Percentiles rank a stretch among this genome's conserved stretches.
phyloP scores from a whole-genome alignment of 2,888 invertebrate genomes.

The Rugalucina vietnamica region DNA sequence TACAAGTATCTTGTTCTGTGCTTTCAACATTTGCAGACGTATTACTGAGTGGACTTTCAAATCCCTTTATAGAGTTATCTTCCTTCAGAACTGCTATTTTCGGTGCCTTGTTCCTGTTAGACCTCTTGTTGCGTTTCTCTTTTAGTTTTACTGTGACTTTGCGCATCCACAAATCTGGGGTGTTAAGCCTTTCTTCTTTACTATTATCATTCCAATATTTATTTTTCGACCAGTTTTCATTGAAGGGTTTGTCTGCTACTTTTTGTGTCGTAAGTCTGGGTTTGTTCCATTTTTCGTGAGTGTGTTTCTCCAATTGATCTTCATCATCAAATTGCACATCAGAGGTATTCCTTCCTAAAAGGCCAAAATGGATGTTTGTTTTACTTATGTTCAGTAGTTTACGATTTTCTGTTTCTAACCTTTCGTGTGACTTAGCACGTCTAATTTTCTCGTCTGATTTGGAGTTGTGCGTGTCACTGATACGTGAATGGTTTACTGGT shows the following conservation, averaged over 20 bases:
- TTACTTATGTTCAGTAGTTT: background rate
- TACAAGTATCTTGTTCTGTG: too few species aligned
- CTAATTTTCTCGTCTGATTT: background rate
- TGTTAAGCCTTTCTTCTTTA: background rate
- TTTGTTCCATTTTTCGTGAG: background rate
- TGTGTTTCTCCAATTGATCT: background rate
- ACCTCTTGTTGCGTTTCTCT: too few species aligned
- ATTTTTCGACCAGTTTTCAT: background rate
- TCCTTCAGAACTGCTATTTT: too few species aligned
- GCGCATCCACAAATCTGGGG: background rate
- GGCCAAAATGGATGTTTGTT: background rate
- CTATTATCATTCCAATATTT: background rate
- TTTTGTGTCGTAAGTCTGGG: background rate
- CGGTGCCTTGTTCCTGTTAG: too few species aligned
- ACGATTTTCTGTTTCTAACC: background rate
- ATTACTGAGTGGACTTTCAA: too few species aligned
- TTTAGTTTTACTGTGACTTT: background rate
- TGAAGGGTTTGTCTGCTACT: background rate
- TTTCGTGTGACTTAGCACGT: background rate
- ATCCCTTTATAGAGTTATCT: too few species aligned
- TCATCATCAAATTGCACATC: background rate
- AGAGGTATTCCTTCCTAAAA: background rate
- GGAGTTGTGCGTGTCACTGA: background rate
- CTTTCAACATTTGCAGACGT: too few species aligned
- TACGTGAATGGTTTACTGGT: background rate